A percentile compares a stretch with the other conserved stretches of the same genome.
These are phyloP conservation scores for Anniella stebbinsi DNA, from an alignment of 2,797 vertebrate species.

Conservation along the genomic window DNA sequence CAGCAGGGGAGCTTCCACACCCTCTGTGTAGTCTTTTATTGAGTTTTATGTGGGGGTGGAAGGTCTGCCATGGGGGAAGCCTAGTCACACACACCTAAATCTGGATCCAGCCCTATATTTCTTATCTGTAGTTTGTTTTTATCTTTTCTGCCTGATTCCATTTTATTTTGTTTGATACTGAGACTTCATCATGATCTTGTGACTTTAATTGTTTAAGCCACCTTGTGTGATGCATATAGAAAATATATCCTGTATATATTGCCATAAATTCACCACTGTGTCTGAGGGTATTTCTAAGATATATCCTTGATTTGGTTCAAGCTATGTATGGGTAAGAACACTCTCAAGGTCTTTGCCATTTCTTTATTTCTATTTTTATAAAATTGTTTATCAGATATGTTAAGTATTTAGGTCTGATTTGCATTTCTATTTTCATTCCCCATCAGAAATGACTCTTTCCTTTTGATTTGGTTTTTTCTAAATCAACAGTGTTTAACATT, in stretches of 20 bases:
- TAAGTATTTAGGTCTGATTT: constrained; percentile 71
- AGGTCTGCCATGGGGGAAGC: too few species aligned
- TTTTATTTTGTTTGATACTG: neutral
- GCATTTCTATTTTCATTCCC: constrained; percentile 68
- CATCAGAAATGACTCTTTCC: constrained; percentile 22
- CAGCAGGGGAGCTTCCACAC: too few species aligned
- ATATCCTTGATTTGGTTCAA: constrained; percentile 3
- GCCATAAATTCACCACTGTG: neutral
- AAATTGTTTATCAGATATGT: constrained; percentile 71
- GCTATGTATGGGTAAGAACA: neutral
- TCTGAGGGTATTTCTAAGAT: neutral
- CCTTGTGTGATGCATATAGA: neutral
- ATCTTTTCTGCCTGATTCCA: neutral
- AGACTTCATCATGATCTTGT: neutral
- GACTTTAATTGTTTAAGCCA: neutral
- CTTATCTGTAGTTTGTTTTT: neutral
- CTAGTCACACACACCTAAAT: too few species aligned
- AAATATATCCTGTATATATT: neutral
- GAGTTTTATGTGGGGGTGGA: too few species aligned
- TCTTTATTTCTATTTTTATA: constrained; percentile 69
- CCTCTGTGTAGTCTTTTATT: too few species aligned
- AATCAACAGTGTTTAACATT: constrained; percentile 57
- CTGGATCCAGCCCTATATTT: neutral
- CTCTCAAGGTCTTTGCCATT: constrained; percentile 50
- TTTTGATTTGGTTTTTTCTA: rapidly evolving